Base-by-base conservation (phyloP, 2,797 vertebrate species). In the Clarias platycephalus region DNA sequence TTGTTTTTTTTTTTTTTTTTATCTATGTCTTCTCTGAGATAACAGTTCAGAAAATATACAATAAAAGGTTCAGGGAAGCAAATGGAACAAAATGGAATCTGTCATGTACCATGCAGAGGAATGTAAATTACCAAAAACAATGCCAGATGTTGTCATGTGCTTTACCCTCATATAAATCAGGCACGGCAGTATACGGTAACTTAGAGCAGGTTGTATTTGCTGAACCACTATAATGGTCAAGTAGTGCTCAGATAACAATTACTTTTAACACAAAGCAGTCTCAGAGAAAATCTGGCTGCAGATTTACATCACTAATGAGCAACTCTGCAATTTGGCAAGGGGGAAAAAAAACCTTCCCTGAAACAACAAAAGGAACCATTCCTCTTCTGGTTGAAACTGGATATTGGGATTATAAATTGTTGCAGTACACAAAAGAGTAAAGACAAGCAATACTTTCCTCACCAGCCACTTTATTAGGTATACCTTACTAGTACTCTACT, bases 11-110 rank as follows among this genome's bases (percentile, higher is more conserved):
- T 31, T 31, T 63, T 12, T 22, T 24, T 53, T 34, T 3, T n/a
- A 1, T 22, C 2, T 57, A 2, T 57, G 18, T 24, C 18, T 55
- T 26, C 63, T 26, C 37, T 10, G n/a, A 80, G 62, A 80, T 66
- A 78, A 49, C 60, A 57, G 44, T 67, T 67, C 63, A 68, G 63
- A 44, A 81, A 68, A 67, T 31, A 55, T 63, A 79, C 37, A 55
- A 37, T 15, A 81, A 37, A 18, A 67, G 26, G 20, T 28, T 81
- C 20, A 68, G 64, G 44, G 57, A 81, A 81, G 9, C 49, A 34
- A 81, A 68, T 81, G 64, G 16, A 81, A 34, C 15, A 28, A 8
- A 81, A 68, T 68, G 49, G 79, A 80, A 80, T 80, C 44, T 80
- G 79, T 67, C 79, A 80, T 68, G 64, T 81, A 68, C 49, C 10